These are phyloP conservation scores for Diprion similis DNA, from an alignment of 1,140 invertebrate species.

Conservation along the genomic window DNA sequence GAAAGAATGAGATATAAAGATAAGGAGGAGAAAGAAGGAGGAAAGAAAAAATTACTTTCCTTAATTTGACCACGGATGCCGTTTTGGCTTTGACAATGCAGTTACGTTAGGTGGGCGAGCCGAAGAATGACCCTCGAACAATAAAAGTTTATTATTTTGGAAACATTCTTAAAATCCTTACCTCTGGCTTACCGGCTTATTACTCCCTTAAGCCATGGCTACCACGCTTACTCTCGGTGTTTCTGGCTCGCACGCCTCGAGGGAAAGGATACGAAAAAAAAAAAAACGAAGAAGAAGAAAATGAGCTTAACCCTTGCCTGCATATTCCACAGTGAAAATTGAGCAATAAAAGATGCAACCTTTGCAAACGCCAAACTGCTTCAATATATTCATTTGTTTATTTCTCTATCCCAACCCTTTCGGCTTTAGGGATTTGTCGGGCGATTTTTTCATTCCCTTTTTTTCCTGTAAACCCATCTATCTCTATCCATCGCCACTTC, in stretches of 20 bases:
- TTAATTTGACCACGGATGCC: background rate
- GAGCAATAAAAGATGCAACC: background rate
- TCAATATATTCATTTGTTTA: constrained; percentile 6
- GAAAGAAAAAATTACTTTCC: background rate
- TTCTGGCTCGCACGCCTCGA: background rate
- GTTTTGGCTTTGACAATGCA: background rate
- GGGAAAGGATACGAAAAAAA: background rate
- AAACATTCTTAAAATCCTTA: background rate
- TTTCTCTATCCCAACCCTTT: background rate
- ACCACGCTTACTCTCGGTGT: background rate
- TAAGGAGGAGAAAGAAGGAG: too few relatives aligned
- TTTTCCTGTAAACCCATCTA: background rate
- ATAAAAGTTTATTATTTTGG: background rate
- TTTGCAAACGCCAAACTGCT: background rate
- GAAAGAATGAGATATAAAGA: too few relatives aligned
- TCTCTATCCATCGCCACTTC: background rate
- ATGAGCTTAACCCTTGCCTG: constrained; percentile 1
- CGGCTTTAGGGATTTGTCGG: constrained; percentile 1
- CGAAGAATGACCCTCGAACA: background rate
- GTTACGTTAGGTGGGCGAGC: background rate
- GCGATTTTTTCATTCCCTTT: background rate
- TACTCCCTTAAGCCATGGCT: background rate
- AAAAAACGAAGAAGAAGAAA: background rate
- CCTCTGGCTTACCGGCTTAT: background rate
- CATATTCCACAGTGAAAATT: background rate